Evolutionary conservation across 2,113 vertebrate species (phyloP), one percentile per base, ranked within the genome.

Genomic region (Stictonetta naevosa): DNA sequence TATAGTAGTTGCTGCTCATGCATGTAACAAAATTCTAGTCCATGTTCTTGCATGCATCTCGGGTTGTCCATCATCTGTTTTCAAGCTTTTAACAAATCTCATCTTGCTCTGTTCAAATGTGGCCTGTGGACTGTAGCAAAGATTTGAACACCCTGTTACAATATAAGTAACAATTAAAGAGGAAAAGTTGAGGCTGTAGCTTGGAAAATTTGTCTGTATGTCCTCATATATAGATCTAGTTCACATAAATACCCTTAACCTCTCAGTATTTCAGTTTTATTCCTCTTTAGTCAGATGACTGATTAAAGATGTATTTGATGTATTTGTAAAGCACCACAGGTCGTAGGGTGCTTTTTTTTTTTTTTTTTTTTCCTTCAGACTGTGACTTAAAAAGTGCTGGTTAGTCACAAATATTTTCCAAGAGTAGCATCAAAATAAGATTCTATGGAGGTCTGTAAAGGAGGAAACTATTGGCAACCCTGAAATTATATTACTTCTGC

Each of bases 351-450:
- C 42, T 8, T 52, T 11, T 16, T 40, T 12, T 40, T 40, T 2
- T 4, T 5, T 3, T 36, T 13, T 2, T 4, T 5, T 4, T 2
- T 1, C 4, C 29, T 76, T 56, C 19, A 52, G 33, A 13, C 29
- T 72, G 1, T 13, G 6, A 15, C 23, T 86, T 64, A 50, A 74
- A 86, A 94, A 53, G 3, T 55, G 4, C 33, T 79, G 16, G 33
- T 72, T 46, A 64, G 13, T 83, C 52, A 59, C 46, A 42, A 62
- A 19, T 67, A 4, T 44, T 4, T 40, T 82, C n/a, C 18, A 81
- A 38, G 8, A 88, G 40, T 46, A 84, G 8, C n/a, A 84, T 28
- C 52, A 78, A 86, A 83, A 69, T 52, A 55, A 72, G 63, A 8
- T 87, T 28, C 38, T 36, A 75, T 48, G 36, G 40, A 72, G 29